Percentiles rank a stretch among this genome's conserved stretches.
Evolutionary conservation across 2,888 invertebrate species (phyloP).

Genomic region (Oegoconia quadripuncta): DNA sequence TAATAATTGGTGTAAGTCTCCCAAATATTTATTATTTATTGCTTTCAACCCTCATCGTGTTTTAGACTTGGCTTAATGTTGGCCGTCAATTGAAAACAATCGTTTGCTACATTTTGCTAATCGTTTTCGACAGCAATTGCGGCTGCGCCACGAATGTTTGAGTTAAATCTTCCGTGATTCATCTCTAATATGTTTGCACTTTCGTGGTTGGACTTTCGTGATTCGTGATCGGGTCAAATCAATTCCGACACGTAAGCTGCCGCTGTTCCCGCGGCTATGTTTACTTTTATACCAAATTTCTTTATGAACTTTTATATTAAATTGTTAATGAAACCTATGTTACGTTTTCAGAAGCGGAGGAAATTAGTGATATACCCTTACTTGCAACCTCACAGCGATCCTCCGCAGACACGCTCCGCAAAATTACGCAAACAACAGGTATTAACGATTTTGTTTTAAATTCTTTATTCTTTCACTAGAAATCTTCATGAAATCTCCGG

Average conservation of each 20-base stretch:
- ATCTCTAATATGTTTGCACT: no score
- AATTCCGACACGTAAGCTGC: no score
- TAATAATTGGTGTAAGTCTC: no score
- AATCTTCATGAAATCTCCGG: not conserved
- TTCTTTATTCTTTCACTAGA: not conserved
- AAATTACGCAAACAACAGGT: conserved; percentile 80
- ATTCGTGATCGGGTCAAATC: no score
- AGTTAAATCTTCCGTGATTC: no score
- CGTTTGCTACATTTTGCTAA: no score
- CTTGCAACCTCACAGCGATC: conserved; percentile 63
- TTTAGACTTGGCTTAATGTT: not conserved
- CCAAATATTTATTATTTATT: no score
- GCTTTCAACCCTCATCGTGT: not conserved
- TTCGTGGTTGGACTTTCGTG: no score
- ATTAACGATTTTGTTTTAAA: not conserved
- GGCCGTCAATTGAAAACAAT: not conserved
- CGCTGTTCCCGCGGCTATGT: no score
- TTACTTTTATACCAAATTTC: not conserved
- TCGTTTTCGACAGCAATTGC: no score
- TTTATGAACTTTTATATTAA: not conserved
- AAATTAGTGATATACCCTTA: conserved; percentile 70
- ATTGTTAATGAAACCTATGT: not conserved
- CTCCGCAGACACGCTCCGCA: conserved; percentile 76
- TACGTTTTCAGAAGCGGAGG: conserved; percentile 62
- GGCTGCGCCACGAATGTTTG: no score